Evolutionary conservation across 2,113 vertebrate genomes (phyloP), one percentile per base, ranked within the genome.

Genomic region (Haliaeetus leucogaster): DNA sequence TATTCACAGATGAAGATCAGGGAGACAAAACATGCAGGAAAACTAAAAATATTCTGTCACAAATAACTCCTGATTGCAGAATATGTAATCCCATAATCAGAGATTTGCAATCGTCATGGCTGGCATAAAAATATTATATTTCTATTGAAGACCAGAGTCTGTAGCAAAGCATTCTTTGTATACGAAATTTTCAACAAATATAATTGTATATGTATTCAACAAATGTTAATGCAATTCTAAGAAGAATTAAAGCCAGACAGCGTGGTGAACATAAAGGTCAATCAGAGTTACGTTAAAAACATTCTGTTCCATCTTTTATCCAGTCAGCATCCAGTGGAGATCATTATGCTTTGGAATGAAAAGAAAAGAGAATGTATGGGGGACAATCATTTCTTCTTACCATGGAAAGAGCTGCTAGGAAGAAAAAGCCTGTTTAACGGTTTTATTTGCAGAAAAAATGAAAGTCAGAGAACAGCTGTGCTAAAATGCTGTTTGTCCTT

Each of bases 41-140:
- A 98, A 89, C 93, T 74, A 96, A 96, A 96, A 96, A 90, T 73
- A 92, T 23, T 52, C 62, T 82, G 36, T 40, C 48, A 91, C 70
- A 95, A 95, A 86, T 58, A 70, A 19, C n/a, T 63, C 42, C 40
- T 84, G 77, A 94, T 89, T 97, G 76, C 83, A 93, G 90, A 94
- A 70, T 76, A 94, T 90, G 43, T 89, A 95, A 98, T 97, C 89
- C 74, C 48, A 82, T 96, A 97, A 90, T 83, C 91, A 94, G 61
- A 79, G 74, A 94, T 95, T 80, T 79, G 40, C 68, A 93, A 87
- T 93, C 81, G 66, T 79, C 14, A 3, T 23, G 58, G 32, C 77
- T 94, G 86, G 45, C 83, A 85, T 73, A 61, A 91, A 93, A 67
- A 65, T 21, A 32, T 82, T 8, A 6, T 10, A 67, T 68, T 94